Evolutionary conservation across 2,113 vertebrate species (phyloP), one percentile per base, ranked within the genome.

Genomic region (Fregata magnificens): DNA sequence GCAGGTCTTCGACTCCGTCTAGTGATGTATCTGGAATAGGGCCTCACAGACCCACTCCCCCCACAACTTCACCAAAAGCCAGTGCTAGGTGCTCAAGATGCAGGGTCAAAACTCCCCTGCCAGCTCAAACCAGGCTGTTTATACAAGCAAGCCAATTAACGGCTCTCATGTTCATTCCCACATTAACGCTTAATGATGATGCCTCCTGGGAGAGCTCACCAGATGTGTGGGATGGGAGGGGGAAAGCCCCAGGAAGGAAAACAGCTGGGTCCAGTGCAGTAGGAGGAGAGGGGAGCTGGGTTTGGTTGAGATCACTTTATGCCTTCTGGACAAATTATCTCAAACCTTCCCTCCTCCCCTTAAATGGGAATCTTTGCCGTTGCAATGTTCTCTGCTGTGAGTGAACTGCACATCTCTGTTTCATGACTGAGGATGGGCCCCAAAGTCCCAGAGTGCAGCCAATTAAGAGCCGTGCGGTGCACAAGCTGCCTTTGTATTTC

Each of bases 401-500:
- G 25, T n/a, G 72, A 94, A 19, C 45, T 19, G 34, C 52, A 66
- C 25, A 31, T 44, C 63, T 77, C 71, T 50, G 47, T 82, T 95
- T 96, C 88, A 62, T 88, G 61, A 61, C 88, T 21, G 69, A 91
- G 74, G 83, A 96, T 6, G 36, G 59, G 44, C 72, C 66, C 85
- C 1, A 7, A 88, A 92, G 94, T 82, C 76, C 84, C 91, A 72
- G 82, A 90, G 61, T 44, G 72, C 58, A 89, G 89, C 78, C 93
- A 96, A 94, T 97, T 97, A 97, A 94, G 82, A 97, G 66, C 56
- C 50, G 47, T 61, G 47, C 50, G 31, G 4, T 58, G 58, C 82
- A 95, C 77, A 95, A 82, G 26, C 93, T 95, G 87, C 71, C 83
- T 96, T 96, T 92, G 53, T 95, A 63, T 93, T 93, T 87, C 59